phyloP scores from a whole-genome alignment of 2,113 vertebrate species.

The Jaculus jaculus region DNA sequence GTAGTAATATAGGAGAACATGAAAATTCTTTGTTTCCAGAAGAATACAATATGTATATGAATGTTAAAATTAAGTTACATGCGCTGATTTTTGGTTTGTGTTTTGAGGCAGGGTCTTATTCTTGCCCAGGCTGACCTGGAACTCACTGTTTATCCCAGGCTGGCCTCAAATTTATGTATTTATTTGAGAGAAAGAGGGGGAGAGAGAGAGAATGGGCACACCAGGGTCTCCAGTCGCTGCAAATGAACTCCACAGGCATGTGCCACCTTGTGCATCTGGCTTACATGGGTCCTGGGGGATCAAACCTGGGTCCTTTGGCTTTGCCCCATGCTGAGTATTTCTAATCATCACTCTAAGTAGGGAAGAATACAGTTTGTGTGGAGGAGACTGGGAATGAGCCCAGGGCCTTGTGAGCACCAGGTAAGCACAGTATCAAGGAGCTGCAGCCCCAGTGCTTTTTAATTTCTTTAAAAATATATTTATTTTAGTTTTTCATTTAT shows the following conservation, averaged over 20 bases:
- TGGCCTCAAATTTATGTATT: no score
- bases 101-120: no score
- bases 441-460: not conserved
- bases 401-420: not conserved
- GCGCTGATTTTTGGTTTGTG: not conserved
- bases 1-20: not conserved
- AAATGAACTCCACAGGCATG: no score
- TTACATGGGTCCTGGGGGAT: no score
- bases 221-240: no score
- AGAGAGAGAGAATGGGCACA: no score
- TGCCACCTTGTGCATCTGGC: no score
- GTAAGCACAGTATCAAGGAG: not conserved
- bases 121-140: no score
- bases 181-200: no score
- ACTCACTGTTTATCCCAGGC: no score
- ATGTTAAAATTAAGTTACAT: not conserved
- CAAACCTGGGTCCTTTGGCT: no score
- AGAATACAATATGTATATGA: not conserved
- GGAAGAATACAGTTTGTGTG: not conserved
- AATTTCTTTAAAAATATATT: not conserved
- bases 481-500: no score
- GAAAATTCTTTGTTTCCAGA: not conserved
- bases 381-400: not conserved
- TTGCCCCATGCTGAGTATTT: not conserved
- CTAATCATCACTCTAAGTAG: conserved; percentile 4